phyloP scores from a whole-genome alignment of 2,888 invertebrate genomes.

The Chalcosyrphus nemorum region DNA sequence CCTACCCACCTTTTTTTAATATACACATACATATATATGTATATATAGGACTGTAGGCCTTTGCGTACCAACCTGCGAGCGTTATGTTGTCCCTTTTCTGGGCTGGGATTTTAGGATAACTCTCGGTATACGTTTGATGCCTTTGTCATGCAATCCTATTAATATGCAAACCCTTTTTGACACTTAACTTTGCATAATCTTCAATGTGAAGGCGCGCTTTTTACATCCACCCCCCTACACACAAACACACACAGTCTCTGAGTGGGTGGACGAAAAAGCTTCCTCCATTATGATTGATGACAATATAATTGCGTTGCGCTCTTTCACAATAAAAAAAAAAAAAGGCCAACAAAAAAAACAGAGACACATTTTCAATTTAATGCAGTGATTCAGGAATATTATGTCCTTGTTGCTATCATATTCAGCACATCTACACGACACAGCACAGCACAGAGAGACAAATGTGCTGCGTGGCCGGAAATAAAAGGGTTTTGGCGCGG shows the following conservation, averaged over 20 bases:
- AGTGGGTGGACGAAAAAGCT: constrained; percentile 19
- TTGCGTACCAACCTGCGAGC: not conserved
- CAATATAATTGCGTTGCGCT: constrained; percentile 65
- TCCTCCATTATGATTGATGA: constrained; percentile 67
- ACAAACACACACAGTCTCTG: not conserved
- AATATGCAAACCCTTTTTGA: constrained; percentile 69
- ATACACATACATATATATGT: not conserved
- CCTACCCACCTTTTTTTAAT: too few relatives aligned
- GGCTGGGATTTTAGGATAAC: constrained; percentile 12
- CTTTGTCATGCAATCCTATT: constrained; percentile 66
- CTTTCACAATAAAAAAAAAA: constrained; percentile 1
- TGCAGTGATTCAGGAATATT: constrained; percentile 66
- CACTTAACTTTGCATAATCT: constrained; percentile 70
- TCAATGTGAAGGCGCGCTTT: not conserved
- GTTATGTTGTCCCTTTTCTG: constrained; percentile 1
- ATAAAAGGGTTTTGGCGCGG: constrained; percentile 8
- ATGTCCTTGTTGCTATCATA: constrained; percentile 47
- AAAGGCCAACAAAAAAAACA: constrained; percentile 6
- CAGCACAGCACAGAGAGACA: constrained; percentile 34
- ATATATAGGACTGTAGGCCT: not conserved
- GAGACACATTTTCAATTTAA: constrained; percentile 60
- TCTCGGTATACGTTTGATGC: constrained; percentile 28
- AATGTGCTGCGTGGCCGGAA: not conserved
- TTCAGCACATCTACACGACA: not conserved
- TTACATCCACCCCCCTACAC: not conserved